Percentiles rank a stretch among this genome's conserved stretches.
phyloP scores from a whole-genome alignment of 92 coral and sea anemone genomes.

The Chrysogorgia sp. region DNA sequence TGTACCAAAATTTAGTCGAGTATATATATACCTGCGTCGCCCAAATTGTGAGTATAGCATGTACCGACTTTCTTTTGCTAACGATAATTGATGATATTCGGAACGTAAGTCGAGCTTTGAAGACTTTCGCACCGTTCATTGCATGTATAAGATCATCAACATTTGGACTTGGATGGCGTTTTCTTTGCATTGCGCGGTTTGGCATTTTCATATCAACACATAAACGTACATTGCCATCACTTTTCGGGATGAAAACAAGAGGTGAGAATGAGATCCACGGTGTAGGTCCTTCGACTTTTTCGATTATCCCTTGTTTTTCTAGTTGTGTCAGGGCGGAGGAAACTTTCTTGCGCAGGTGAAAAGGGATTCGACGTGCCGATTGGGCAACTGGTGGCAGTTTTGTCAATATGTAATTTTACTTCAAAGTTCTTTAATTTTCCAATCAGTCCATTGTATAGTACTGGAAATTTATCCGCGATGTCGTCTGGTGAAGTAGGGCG shows the following conservation, averaged over 20 bases:
- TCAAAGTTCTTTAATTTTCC: not conserved
- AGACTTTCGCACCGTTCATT: no score
- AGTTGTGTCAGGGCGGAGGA: not conserved
- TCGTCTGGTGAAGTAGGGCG: not conserved
- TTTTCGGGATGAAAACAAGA: not conserved
- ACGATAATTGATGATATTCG: not conserved
- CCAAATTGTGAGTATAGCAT: not conserved
- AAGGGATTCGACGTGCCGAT: not conserved
- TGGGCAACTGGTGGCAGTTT: not conserved
- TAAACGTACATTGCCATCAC: conserved; percentile 7
- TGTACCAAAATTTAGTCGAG: conserved; percentile 3
- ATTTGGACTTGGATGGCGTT: conserved; percentile 3
- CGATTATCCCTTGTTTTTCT: not conserved
- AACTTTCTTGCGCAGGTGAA: conserved; percentile 21
- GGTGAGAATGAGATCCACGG: conserved; percentile 3
- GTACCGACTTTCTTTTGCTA: conserved; percentile 5
- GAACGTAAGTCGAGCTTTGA: not conserved
- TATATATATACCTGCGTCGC: not conserved
- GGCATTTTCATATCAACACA: conserved; percentile 19
- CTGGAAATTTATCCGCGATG: not conserved
- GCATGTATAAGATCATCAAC: conserved; percentile 13
- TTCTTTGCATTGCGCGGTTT: not conserved
- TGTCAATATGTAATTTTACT: not conserved
- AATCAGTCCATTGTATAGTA: not conserved
- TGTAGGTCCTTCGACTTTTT: conserved; percentile 8